Evolutionary conservation across 2,888 invertebrate genomes (phyloP), one percentile per base, ranked within the genome.

Genomic region (Drosophila meridiana): DNA sequence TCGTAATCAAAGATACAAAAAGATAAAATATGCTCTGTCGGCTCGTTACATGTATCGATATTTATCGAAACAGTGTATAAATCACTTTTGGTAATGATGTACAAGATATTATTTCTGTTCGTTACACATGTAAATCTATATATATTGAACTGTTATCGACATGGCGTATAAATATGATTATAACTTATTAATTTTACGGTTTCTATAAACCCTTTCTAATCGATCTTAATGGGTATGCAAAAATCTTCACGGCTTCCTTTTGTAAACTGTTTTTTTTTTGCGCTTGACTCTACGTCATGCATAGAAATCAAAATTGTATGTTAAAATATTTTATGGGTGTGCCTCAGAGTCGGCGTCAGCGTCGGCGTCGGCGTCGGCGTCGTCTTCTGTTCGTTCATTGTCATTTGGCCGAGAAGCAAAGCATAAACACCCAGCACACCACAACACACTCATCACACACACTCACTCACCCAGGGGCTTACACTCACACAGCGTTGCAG

Each of bases 241-340:
- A 63, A 69, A 47, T 65, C 64, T 69, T 43, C 47, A 59, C 60
- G 70, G 70, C 80, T 84, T 82, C 82, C 77, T 67, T 80, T 76
- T 83, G 50, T 66, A 56, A 63, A 58, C 62, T 11, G 11, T 56
- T 30, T 40, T 42, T 42, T 36, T 62, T 53, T 42, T n/a, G n/a
- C 26, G 57, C 26, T 50, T 9, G 45, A 55, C 50, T 58, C 55
- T 60, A 62, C 73, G 67, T 63, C 76, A 68, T 70, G 88, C 88
- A 83, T 80, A 86, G 81, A 84, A 83, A 86, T 80, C 78, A 73
- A 86, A 83, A 85, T 76, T 76, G 69, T 86, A 69, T 80, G 69
- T 73, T 72, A 48, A 83, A 66, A 68, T 76, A 65, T 68, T 82
- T 80, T 75, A 82, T 85, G 83, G 80, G 83, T 77, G 86, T 80